phyloP scores from a whole-genome alignment of 2,113 vertebrate species.

The Orthonyx spaldingii region DNA sequence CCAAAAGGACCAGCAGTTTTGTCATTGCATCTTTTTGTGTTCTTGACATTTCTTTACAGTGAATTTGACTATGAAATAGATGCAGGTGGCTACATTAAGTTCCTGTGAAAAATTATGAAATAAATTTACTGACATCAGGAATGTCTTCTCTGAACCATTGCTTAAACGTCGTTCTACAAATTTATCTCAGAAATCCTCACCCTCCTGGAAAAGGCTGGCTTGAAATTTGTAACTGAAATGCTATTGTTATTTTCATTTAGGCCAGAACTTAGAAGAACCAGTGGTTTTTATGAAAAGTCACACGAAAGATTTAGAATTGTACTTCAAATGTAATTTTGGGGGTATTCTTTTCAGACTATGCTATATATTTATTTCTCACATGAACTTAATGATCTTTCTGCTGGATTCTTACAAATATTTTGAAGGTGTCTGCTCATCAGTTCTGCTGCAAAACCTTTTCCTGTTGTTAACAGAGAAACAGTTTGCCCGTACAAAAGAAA shows the following conservation, averaged over 20 bases:
- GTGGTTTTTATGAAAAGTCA: background rate
- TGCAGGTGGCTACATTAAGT: background rate
- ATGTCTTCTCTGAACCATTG: background rate
- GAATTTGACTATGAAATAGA: background rate
- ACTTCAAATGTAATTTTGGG: background rate
- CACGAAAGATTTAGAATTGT: background rate
- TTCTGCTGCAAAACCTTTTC: background rate
- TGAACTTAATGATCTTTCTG: background rate
- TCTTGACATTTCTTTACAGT: background rate
- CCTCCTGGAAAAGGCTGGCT: background rate
- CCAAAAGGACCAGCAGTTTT: background rate
- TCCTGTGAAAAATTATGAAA: background rate
- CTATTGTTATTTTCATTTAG: background rate
- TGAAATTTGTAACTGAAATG: background rate
- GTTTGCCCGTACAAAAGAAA: background rate
- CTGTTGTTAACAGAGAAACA: background rate
- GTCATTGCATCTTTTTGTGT: background rate
- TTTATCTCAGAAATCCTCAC: background rate
- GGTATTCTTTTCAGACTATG: background rate
- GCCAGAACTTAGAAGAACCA: background rate
- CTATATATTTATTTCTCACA: background rate
- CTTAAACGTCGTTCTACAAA: background rate
- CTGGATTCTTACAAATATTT: background rate
- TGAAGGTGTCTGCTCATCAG: background rate
- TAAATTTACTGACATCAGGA: background rate